phyloP scores from a whole-genome alignment of 2,888 invertebrate genomes.

The Drosophila infuscata region DNA sequence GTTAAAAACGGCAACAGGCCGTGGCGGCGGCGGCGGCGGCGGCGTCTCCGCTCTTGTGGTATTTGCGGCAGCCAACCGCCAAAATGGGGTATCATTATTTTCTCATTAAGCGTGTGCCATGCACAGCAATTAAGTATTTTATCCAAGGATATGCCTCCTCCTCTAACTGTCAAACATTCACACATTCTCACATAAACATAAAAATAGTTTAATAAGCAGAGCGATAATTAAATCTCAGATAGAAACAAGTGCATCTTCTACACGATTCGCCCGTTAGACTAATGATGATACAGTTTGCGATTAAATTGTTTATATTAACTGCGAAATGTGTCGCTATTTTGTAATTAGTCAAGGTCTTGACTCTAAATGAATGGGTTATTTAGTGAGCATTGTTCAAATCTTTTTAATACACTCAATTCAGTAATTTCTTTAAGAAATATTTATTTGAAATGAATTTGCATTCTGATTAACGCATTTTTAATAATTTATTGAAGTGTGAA shows the following conservation, averaged over 20 bases:
- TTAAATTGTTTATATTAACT: not conserved
- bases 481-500: not conserved
- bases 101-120: slow-evolving; percentile 53
- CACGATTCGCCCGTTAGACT: not conserved
- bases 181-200: slow-evolving; percentile 1
- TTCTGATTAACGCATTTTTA: not conserved
- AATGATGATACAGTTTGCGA: not conserved
- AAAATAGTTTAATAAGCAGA: slow-evolving; percentile 1
- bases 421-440: not conserved
- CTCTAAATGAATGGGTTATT: not conserved
- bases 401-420: not conserved
- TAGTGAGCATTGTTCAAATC: not conserved
- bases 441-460: not conserved
- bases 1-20: slow-evolving; percentile 36
- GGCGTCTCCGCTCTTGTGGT: slow-evolving; percentile 70
- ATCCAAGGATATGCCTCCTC: slow-evolving; percentile 10
- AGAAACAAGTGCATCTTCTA: not conserved
- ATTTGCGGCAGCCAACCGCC: slow-evolving; percentile 52
- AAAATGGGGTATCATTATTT: slow-evolving; percentile 60
- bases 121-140: slow-evolving; percentile 47
- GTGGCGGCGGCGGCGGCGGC: slow-evolving; percentile 40
- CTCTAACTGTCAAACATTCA: slow-evolving; percentile 10
- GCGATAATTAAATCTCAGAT: slow-evolving; percentile 6
- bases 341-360: not conserved
- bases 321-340: not conserved